A percentile compares a stretch with the other conserved stretches of the same genome.
These are phyloP conservation scores for Adelphocoris suturalis DNA, from an alignment of 2,888 invertebrate species.

Conservation along the genomic window DNA sequence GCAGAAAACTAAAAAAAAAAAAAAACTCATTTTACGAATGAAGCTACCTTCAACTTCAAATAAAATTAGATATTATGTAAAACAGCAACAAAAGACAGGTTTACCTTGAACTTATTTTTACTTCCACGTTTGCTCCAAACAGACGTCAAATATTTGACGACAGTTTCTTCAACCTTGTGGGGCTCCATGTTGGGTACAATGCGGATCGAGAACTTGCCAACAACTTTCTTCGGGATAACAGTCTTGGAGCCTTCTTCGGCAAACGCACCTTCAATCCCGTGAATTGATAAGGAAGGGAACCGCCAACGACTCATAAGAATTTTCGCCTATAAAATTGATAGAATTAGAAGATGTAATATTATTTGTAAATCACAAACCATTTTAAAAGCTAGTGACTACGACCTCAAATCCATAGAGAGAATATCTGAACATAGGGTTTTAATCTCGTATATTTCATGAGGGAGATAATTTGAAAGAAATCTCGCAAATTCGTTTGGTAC, in stretches of 20 bases:
- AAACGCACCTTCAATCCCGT: slow-evolving; percentile 97
- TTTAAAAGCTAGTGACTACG: too few species aligned
- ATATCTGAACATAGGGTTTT: too few species aligned
- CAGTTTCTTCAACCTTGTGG: slow-evolving; percentile 88
- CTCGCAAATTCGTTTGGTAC: too few species aligned
- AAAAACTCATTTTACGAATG: too few species aligned
- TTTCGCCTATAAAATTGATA: slow-evolving; percentile 80
- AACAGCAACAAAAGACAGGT: slow-evolving; percentile 68
- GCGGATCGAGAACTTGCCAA: slow-evolving; percentile 97
- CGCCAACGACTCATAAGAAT: slow-evolving; percentile 97
- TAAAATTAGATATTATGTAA: too few species aligned
- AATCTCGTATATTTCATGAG: too few species aligned
- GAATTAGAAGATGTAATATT: neutral
- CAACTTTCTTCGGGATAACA: slow-evolving; percentile 95
- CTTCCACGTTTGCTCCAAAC: slow-evolving; percentile 89
- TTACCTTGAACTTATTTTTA: slow-evolving; percentile 89
- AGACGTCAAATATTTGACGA: slow-evolving; percentile 87
- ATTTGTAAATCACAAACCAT: neutral
- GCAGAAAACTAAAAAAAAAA: too few species aligned
- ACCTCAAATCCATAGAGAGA: too few species aligned
- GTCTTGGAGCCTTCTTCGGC: slow-evolving; percentile 96
- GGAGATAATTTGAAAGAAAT: too few species aligned
- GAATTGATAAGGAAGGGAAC: slow-evolving; percentile 94
- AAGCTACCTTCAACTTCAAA: too few species aligned
- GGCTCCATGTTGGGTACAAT: slow-evolving; percentile 97